phyloP scores from a whole-genome alignment of 2,797 vertebrate species.

The Xerus rutilus region DNA sequence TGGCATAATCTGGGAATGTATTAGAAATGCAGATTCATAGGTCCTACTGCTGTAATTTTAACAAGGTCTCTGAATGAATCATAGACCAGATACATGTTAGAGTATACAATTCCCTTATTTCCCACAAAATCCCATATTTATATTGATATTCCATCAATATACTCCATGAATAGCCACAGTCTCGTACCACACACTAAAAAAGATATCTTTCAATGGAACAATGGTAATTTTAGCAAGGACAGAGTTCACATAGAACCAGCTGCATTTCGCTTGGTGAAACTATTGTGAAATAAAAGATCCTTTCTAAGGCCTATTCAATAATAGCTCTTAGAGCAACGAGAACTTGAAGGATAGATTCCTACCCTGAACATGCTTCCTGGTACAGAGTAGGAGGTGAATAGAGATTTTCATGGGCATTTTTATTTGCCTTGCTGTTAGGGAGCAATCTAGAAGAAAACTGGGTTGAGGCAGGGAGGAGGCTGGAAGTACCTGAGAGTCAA shows the following conservation, averaged over 20 bases:
- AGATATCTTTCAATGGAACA: background rate
- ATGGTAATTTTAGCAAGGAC: background rate
- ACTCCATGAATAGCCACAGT: background rate
- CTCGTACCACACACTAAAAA: background rate
- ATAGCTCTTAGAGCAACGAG: background rate
- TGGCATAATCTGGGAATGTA: background rate
- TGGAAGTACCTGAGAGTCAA: background rate
- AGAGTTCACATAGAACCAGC: background rate
- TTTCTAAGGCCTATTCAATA: background rate
- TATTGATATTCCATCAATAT: background rate
- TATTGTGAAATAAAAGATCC: background rate
- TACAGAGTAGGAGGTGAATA: background rate
- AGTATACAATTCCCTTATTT: background rate
- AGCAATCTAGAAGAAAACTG: background rate
- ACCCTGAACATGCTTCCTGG: background rate
- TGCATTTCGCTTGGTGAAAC: background rate
- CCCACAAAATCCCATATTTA: constrained; percentile 1
- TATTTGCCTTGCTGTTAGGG: background rate
- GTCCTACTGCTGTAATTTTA: background rate
- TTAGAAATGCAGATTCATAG: background rate
- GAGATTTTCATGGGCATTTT: background rate
- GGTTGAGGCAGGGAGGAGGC: background rate
- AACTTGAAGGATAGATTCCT: background rate
- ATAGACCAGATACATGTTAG: background rate
- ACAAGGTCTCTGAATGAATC: background rate